Evolutionary conservation across 2,888 invertebrate species (phyloP).

Genomic region (Orchesella flavescens): DNA sequence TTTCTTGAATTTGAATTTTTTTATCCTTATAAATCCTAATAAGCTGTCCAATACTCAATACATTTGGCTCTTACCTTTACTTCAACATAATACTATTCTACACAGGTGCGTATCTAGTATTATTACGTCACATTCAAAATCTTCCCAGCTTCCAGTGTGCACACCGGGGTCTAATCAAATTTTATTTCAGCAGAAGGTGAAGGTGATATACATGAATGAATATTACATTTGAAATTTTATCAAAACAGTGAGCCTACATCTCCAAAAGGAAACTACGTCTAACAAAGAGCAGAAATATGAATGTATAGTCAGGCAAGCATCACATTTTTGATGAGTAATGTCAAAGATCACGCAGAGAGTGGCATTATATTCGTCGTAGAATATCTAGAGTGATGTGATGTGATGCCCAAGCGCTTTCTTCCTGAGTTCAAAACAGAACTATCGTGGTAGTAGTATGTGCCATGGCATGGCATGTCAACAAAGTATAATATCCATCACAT

Average conservation of each 20-base stretch:
- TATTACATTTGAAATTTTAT: neutral
- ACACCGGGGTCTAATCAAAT: conserved; percentile 32
- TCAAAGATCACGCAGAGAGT: conserved; percentile 16
- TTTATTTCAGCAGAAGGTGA: conserved; percentile 43
- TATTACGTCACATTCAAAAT: no score
- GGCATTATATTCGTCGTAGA: conserved; percentile 5
- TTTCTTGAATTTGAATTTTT: neutral
- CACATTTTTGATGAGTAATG: conserved; percentile 19
- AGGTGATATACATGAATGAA: conserved; percentile 12
- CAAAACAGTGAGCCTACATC: neutral
- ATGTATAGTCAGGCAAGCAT: conserved; percentile 4
- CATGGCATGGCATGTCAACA: no score
- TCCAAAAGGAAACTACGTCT: neutral
- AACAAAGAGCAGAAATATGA: neutral
- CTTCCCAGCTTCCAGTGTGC: no score
- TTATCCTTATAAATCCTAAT: neutral
- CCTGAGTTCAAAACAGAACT: no score
- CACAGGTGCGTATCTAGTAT: no score
- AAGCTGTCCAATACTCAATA: no score
- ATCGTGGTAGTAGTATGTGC: no score
- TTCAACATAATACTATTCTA: no score
- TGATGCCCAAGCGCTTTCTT: no score
- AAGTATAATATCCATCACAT: no score
- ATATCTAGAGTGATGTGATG: neutral
- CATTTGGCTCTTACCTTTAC: no score